Conservation (phyloP, 2,888 invertebrate genomes). For the Brachypterus glaber region DNA sequence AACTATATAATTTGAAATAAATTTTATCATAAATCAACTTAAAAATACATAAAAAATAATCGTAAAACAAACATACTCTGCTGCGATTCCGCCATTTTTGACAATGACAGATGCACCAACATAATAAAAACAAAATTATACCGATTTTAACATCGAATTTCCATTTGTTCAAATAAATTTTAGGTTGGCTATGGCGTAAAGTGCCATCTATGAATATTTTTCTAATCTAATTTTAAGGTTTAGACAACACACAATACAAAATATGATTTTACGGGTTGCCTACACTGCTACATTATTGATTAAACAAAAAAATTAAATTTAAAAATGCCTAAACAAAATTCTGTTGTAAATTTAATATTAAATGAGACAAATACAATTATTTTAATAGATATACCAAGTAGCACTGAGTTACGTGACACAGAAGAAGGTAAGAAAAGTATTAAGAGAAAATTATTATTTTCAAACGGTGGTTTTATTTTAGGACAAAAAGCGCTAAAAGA, state of each 20-base stretch:
- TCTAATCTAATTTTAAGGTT: too few relatives aligned
- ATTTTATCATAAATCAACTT: slow-evolving; percentile 12
- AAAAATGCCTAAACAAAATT: too few relatives aligned
- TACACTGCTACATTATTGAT: too few relatives aligned
- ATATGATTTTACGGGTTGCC: too few relatives aligned
- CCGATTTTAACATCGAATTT: too few relatives aligned
- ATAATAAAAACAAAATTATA: too few relatives aligned
- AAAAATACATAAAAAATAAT: slow-evolving; percentile 8
- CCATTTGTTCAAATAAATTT: too few relatives aligned
- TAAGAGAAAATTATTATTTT: neutral
- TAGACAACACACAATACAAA: too few relatives aligned
- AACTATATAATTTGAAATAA: slow-evolving; percentile 3
- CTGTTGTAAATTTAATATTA: slow-evolving; percentile 53
- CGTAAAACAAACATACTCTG: slow-evolving; percentile 27
- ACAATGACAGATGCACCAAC: too few relatives aligned
- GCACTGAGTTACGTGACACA: slow-evolving; percentile 51
- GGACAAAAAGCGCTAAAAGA: slow-evolving; percentile 43
- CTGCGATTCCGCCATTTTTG: slow-evolving; percentile 29
- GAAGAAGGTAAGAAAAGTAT: slow-evolving; percentile 45
- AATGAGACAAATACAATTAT: slow-evolving; percentile 57
- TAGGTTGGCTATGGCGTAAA: too few relatives aligned
- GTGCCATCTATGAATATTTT: too few relatives aligned
- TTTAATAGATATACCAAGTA: slow-evolving; percentile 55
- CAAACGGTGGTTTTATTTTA: neutral
- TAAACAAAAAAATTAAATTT: too few relatives aligned